Base-by-base conservation (phyloP, 2,888 invertebrate species). In the Cheiracanthium punctorium region DNA sequence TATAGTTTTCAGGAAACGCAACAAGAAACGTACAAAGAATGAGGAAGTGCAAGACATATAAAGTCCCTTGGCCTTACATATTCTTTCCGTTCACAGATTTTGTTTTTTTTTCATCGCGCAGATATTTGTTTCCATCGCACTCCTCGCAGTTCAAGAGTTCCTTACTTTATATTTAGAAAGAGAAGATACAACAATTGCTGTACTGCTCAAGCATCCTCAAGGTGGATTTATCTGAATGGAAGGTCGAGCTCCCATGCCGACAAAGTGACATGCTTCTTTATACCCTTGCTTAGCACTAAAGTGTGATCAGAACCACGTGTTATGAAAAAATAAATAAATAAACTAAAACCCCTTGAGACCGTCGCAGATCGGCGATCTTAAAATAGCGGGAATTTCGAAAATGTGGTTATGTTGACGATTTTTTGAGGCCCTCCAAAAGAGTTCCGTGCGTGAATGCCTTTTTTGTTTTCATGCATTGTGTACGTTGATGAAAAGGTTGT, bases 141-240 rank as follows among this genome's bases (percentile, higher is more conserved):
- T n/a, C n/a, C n/a, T n/a, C n/a, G n/a, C n/a, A n/a, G n/a, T n/a
- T n/a, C n/a, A n/a, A n/a, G n/a, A n/a, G n/a, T n/a, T n/a, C 75
- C 75, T 75, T 75, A 64, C 41, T 30, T 43, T 76, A 76, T 65
- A 76, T 76, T 76, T 76, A 76, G 75, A 28, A 75, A 37, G 65
- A 14, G 43, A 64, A 75, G 75, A 76, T 76, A 65, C 65, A 75
- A 64, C 74, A 67, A 76, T 76, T 76, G 75, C 28, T 41, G 65
- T 48, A 48, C 17, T 48, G 17, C 43, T 2, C 29, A 17, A 14
- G 17, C 30, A 37, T 17, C 24, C 67, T 41, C 75, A 76, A 76
- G 65, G 65, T 76, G 65, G n/a, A 67, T 64, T 14, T 76, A n/a
- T 43, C 65, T 30, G 58, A 65, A 17, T 33, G 67, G 75, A 76